A percentile compares a stretch with the other conserved stretches of the same genome.
These are phyloP conservation scores for Ptychadena robeensis DNA, from an alignment of 2,797 vertebrate species.

Conservation along the genomic window DNA sequence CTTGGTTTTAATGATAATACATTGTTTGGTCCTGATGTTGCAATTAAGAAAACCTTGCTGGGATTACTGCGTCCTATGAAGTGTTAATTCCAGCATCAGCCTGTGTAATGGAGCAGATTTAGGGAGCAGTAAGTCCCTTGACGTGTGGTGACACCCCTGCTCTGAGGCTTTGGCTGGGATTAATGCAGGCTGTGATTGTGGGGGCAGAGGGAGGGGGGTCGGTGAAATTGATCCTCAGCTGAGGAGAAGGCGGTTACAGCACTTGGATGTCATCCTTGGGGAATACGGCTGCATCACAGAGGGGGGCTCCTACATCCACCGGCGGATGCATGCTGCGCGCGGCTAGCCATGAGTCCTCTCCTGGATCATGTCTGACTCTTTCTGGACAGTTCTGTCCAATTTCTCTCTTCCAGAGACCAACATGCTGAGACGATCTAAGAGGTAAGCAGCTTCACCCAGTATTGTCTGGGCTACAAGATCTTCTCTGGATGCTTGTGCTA, in stretches of 20 bases:
- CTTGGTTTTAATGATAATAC: too few relatives aligned
- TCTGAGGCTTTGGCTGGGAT: neutral
- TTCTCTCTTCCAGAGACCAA: slow-evolving; percentile 87
- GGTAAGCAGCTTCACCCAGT: slow-evolving; percentile 70
- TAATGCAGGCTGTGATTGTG: neutral
- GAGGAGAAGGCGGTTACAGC: slow-evolving; percentile 67
- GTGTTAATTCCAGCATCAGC: neutral
- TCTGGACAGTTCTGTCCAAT: slow-evolving; percentile 90
- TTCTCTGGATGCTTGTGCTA: neutral
- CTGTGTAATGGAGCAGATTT: neutral
- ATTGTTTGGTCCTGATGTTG: too few relatives aligned
- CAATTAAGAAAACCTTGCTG: too few relatives aligned
- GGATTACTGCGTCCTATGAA: neutral
- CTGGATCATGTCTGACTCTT: slow-evolving; percentile 88
- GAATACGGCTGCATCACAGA: slow-evolving; percentile 73
- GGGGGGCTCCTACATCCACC: slow-evolving; percentile 71
- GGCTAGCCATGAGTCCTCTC: slow-evolving; percentile 75
- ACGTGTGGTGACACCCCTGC: neutral
- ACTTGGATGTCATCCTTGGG: slow-evolving; percentile 68
- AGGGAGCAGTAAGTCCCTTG: too few relatives aligned
- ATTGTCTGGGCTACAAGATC: neutral
- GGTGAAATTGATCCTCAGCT: slow-evolving; percentile 69
- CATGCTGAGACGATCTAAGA: slow-evolving; percentile 89
- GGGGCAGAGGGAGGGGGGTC: slow-evolving; percentile 62
- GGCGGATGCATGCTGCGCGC: slow-evolving; percentile 66